Conservation (phyloP, 2,888 invertebrate genomes). For the Noctua fimbriata region DNA sequence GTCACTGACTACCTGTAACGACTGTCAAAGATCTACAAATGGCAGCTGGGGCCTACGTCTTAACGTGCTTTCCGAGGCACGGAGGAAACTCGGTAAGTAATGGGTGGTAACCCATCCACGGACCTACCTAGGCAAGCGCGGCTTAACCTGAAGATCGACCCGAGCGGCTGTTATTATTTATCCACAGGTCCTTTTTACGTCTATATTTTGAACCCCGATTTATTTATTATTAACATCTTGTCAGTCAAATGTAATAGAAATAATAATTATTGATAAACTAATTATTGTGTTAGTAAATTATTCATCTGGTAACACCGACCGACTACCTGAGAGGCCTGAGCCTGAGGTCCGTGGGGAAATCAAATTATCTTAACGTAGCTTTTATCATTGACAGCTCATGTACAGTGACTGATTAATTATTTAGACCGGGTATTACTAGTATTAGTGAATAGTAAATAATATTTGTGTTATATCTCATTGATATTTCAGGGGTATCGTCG, state of each 20-base stretch:
- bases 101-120: too few relatives aligned
- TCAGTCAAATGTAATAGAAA: conserved; percentile 41
- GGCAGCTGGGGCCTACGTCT: too few relatives aligned
- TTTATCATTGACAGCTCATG: conserved; percentile 66
- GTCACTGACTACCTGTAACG: too few relatives aligned
- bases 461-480: neutral
- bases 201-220: conserved; percentile 17
- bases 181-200: neutral
- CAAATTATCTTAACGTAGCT: conserved; percentile 70
- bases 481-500: neutral
- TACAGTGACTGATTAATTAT: conserved; percentile 45
- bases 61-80: too few relatives aligned
- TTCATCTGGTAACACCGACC: conserved; percentile 40
- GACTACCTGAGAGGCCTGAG: conserved; percentile 26
- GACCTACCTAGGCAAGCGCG: too few relatives aligned
- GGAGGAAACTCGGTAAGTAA: too few relatives aligned
- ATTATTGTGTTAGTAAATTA: conserved; percentile 61
- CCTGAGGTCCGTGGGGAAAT: conserved; percentile 57
- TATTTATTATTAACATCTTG: conserved; percentile 37
- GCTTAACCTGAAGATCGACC: too few relatives aligned
- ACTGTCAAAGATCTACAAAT: too few relatives aligned
- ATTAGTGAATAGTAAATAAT: conserved; percentile 30
- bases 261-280: conserved; percentile 64
- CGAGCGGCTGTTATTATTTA: too few relatives aligned
- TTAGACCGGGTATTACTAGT: conserved; percentile 19